A percentile compares a stretch with the other conserved stretches of the same genome.
phyloP scores from a whole-genome alignment of 2,797 vertebrate species.

The Cyclopterus lumpus region DNA sequence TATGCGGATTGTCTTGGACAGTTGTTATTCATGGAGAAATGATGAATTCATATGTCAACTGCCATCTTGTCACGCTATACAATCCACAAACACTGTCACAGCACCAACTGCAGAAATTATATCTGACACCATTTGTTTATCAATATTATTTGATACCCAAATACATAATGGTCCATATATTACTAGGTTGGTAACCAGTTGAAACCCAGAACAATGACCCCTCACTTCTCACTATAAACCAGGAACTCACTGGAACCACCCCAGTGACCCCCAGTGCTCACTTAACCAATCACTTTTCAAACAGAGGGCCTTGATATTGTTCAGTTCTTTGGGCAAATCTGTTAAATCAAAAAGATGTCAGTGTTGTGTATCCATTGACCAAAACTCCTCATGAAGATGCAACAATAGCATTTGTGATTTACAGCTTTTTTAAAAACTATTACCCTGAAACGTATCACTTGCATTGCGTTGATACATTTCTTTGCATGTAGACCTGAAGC shows the following conservation, averaged over 20 bases:
- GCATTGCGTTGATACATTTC: background rate
- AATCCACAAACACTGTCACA: background rate
- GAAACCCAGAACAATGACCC: background rate
- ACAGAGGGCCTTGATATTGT: background rate
- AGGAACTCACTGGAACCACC: conserved; percentile 29
- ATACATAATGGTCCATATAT: background rate
- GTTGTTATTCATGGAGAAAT: conserved; percentile 36
- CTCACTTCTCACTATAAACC: background rate
- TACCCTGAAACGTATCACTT: background rate
- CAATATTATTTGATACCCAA: background rate
- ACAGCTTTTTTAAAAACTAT: background rate
- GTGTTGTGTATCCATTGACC: background rate
- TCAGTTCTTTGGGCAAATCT: background rate
- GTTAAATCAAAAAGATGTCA: background rate
- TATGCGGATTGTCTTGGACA: conserved; percentile 7
- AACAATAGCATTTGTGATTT: background rate
- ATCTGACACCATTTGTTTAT: background rate
- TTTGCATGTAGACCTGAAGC: conserved; percentile 1
- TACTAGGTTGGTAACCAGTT: background rate
- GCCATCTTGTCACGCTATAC: background rate
- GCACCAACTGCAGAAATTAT: conserved; percentile 1
- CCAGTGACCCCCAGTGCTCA: conserved; percentile 65
- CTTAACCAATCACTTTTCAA: conserved; percentile 21
- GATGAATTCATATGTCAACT: conserved; percentile 2
- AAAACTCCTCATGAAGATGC: background rate